phyloP scores from a whole-genome alignment of 2,888 invertebrate species.

The Ochlodes sylvanus region DNA sequence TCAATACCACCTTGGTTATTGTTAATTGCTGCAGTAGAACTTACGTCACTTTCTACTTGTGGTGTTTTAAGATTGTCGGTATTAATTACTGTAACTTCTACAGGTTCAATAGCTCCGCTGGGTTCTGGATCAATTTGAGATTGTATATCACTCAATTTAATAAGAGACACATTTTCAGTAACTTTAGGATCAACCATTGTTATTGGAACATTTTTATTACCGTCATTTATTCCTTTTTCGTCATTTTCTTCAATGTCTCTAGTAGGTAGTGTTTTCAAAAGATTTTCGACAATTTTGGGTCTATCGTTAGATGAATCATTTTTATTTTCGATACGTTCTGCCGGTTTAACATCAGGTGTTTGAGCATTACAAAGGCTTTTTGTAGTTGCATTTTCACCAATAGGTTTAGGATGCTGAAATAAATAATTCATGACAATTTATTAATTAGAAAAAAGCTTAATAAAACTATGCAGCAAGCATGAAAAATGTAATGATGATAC shows the following conservation, averaged over 20 bases:
- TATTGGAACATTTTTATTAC: background rate
- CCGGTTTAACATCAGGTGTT: slow-evolving; percentile 40
- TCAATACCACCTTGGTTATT: background rate
- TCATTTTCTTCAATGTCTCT: slow-evolving; percentile 1
- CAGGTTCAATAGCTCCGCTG: background rate
- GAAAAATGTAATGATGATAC: no score
- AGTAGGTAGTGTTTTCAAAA: slow-evolving; percentile 49
- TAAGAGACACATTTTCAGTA: background rate
- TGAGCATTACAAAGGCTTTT: slow-evolving; percentile 41
- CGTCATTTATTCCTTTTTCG: background rate
- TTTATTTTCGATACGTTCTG: slow-evolving; percentile 10
- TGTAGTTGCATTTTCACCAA: slow-evolving; percentile 43
- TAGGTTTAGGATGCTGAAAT: slow-evolving; percentile 48
- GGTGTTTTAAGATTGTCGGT: no score
- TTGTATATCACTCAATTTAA: slow-evolving; percentile 2
- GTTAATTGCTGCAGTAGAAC: background rate
- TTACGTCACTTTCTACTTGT: background rate
- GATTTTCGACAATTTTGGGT: slow-evolving; percentile 62
- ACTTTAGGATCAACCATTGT: background rate
- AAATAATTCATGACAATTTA: background rate
- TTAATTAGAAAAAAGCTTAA: no score
- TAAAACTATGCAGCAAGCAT: no score
- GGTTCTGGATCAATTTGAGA: background rate
- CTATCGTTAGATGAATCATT: slow-evolving; percentile 44
- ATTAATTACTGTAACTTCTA: background rate